phyloP scores from a whole-genome alignment of 1,140 invertebrate genomes.

The Drosophila nebulosa region DNA sequence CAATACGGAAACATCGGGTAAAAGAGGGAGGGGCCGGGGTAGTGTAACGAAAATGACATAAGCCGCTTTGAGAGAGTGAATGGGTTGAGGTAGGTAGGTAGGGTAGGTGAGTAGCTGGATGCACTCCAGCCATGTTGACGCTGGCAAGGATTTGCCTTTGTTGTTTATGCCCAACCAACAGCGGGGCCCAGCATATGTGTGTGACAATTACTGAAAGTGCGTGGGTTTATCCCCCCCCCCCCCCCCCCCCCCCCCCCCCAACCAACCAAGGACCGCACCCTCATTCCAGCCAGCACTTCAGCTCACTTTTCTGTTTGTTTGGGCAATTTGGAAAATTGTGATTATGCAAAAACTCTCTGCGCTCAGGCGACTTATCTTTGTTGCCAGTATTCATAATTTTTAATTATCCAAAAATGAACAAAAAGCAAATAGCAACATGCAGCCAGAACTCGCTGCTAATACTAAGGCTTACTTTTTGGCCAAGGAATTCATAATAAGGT shows the following conservation, averaged over 20 bases:
- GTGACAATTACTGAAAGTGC: slow-evolving; percentile 45
- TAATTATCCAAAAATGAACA: too few relatives aligned
- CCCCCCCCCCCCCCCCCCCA: not conserved
- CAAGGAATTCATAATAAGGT: too few relatives aligned
- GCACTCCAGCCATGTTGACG: slow-evolving; percentile 11
- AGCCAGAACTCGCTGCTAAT: too few relatives aligned
- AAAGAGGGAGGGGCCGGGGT: too few relatives aligned
- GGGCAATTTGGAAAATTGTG: slow-evolving; percentile 48
- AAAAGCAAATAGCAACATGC: too few relatives aligned
- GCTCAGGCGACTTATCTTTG: too few relatives aligned
- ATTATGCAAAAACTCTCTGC: slow-evolving; percentile 27
- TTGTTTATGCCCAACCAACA: not conserved
- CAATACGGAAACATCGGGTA: too few relatives aligned
- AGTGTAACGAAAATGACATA: slow-evolving; percentile 24
- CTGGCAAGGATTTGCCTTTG: slow-evolving; percentile 39
- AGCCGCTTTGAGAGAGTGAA: slow-evolving; percentile 32
- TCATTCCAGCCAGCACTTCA: too few relatives aligned
- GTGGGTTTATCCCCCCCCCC: not conserved
- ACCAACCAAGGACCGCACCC: too few relatives aligned
- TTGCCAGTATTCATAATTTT: not conserved
- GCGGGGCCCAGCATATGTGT: slow-evolving; percentile 24
- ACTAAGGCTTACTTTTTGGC: too few relatives aligned
- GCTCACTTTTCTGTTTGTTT: slow-evolving; percentile 36
- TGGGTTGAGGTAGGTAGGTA: not conserved
- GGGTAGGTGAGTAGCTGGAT: too few relatives aligned